Evolutionary conservation across 2,888 invertebrate genomes (phyloP).

Genomic region (Trissoscelio sp.): DNA sequence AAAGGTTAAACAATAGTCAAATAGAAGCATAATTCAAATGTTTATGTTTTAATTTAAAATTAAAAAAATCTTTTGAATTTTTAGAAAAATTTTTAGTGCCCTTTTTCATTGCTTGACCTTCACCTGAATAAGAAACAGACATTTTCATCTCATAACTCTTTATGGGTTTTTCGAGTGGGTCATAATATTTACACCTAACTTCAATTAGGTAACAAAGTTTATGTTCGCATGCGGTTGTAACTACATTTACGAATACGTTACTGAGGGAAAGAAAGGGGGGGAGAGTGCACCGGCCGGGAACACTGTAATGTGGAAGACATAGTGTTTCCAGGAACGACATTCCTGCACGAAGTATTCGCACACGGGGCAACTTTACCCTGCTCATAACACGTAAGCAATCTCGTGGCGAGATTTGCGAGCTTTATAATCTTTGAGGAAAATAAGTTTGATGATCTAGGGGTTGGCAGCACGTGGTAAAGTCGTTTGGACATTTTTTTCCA

Average conservation of each 20-base stretch:
- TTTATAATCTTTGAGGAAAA: slow-evolving; percentile 52
- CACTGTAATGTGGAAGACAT: slow-evolving; percentile 57
- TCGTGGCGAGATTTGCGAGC: slow-evolving; percentile 45
- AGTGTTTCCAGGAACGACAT: slow-evolving; percentile 68
- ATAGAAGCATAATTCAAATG: too few species aligned
- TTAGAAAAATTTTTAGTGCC: not conserved
- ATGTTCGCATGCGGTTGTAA: slow-evolving; percentile 16
- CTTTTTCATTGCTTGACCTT: too few species aligned
- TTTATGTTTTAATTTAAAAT: too few species aligned
- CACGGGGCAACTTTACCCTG: slow-evolving; percentile 49
- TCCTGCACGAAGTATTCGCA: slow-evolving; percentile 68
- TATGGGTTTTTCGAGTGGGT: too few species aligned
- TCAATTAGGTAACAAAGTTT: slow-evolving; percentile 57
- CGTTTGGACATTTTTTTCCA: slow-evolving; percentile 12
- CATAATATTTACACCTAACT: slow-evolving; percentile 52
- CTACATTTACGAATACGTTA: slow-evolving; percentile 20
- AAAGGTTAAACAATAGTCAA: too few species aligned
- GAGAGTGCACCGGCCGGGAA: slow-evolving; percentile 35
- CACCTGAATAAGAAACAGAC: slow-evolving; percentile 26
- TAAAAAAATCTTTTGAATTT: too few species aligned
- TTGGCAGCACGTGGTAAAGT: slow-evolving; percentile 5
- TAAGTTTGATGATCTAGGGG: slow-evolving; percentile 29
- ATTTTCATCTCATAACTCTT: slow-evolving; percentile 23
- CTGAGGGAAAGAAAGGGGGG: not conserved
- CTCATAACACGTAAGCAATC: slow-evolving; percentile 64